Evolutionary conservation across 2,113 vertebrate species (phyloP).

Genomic region (Galemys pyrenaicus): DNA sequence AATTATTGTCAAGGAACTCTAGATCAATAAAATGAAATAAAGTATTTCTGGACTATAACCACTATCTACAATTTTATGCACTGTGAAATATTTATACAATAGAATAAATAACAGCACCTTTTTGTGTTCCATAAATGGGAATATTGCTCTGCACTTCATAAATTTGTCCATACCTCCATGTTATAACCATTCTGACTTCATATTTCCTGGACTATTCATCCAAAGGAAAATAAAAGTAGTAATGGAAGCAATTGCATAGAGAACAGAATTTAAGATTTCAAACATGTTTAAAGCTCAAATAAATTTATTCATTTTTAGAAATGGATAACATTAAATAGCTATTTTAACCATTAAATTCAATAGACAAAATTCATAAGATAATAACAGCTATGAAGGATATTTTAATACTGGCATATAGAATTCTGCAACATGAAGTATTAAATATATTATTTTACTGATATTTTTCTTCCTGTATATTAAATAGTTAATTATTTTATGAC

Average conservation of each 20-base stretch:
- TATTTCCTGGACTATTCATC: not conserved
- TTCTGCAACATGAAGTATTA: not conserved
- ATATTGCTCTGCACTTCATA: not conserved
- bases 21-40: not conserved
- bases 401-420: not conserved
- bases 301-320: not conserved
- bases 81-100: not conserved
- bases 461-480: not conserved
- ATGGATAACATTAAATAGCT: not conserved
- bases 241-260: not conserved
- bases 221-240: slow-evolving; percentile 22
- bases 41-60: not conserved
- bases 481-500: not conserved
- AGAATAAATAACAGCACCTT: not conserved
- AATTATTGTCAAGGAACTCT: not conserved
- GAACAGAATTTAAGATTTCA: slow-evolving; percentile 6
- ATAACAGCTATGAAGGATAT: not conserved
- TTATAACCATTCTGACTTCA: not conserved
- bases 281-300: not conserved
- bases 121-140: not conserved
- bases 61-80: not conserved
- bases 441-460: not conserved
- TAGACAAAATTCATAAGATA: not conserved
- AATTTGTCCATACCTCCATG: not conserved
- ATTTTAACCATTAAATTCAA: not conserved